phyloP scores from a whole-genome alignment of 2,888 invertebrate genomes.

The Bugula neritina region DNA sequence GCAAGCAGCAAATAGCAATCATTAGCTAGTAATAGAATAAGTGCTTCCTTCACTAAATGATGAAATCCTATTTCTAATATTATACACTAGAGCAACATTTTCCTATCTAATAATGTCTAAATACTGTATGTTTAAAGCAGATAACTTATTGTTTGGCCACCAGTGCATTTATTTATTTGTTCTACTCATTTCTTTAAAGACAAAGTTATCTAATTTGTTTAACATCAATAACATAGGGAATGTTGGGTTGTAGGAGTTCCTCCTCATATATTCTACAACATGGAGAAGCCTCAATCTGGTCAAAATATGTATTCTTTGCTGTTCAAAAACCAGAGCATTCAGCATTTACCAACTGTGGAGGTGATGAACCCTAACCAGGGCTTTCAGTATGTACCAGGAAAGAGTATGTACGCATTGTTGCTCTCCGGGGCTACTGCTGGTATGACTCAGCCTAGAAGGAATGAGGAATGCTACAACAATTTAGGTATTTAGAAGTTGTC shows the following conservation, averaged over 20 bases:
- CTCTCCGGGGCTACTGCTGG: background rate
- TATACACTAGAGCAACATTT: too few relatives aligned
- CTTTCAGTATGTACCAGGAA: background rate
- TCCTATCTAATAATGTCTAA: too few relatives aligned
- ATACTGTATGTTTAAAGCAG: too few relatives aligned
- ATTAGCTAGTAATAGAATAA: too few relatives aligned
- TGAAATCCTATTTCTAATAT: too few relatives aligned
- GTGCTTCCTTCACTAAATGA: too few relatives aligned
- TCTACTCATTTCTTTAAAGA: too few relatives aligned
- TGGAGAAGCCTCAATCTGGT: background rate
- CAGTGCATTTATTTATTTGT: too few relatives aligned
- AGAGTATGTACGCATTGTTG: background rate
- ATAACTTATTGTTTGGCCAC: too few relatives aligned
- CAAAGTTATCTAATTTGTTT: too few relatives aligned
- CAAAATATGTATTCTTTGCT: background rate
- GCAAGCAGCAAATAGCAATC: too few relatives aligned
- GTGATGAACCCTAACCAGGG: background rate
- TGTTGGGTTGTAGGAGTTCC: constrained; percentile 1
- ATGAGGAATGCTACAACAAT: constrained; percentile 24
- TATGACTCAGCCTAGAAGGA: background rate
- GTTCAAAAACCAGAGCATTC: background rate
- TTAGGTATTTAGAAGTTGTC: background rate
- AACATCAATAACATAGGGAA: too few relatives aligned
- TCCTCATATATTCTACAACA: constrained; percentile 11
- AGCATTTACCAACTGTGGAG: background rate